Evolutionary conservation across 2,797 vertebrate genomes (phyloP).

Genomic region (Helostoma temminkii): DNA sequence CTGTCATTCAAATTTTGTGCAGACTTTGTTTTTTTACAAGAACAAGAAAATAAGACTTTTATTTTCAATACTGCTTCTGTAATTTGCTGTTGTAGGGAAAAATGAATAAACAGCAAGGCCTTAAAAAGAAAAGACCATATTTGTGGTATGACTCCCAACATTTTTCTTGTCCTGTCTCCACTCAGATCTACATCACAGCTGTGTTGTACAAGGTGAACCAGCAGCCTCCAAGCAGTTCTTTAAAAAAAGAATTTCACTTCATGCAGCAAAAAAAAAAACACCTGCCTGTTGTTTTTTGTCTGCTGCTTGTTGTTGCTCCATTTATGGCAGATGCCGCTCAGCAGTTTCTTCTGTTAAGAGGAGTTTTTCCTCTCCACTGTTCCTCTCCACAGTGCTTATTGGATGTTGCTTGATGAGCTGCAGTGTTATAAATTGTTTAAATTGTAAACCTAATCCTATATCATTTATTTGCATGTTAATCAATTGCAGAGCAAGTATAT

Average conservation of each 20-base stretch:
- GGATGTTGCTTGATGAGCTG: too few relatives aligned
- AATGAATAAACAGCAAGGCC: conserved; percentile 95
- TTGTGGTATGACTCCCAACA: conserved; percentile 59
- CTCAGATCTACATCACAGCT: conserved; percentile 1
- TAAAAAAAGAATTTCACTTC: too few relatives aligned
- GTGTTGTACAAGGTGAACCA: conserved; percentile 24
- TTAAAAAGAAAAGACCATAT: conserved; percentile 90
- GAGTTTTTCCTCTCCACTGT: too few relatives aligned
- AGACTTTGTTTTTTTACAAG: conserved; percentile 84
- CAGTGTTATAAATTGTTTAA: too few relatives aligned
- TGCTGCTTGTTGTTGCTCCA: too few relatives aligned
- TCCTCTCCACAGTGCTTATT: too few relatives aligned
- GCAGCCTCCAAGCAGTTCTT: conserved; percentile 25
- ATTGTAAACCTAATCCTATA: too few relatives aligned
- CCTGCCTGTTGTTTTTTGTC: background rate
- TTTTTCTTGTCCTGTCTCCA: background rate
- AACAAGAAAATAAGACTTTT: conserved; percentile 92
- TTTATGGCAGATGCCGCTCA: too few relatives aligned
- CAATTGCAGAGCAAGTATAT: too few relatives aligned
- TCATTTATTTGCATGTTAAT: too few relatives aligned
- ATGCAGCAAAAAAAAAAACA: too few relatives aligned
- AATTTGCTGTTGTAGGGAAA: conserved; percentile 93
- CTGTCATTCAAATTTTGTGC: conserved; percentile 94
- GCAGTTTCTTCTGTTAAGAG: too few relatives aligned
- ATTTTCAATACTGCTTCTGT: conserved; percentile 99